Evolutionary conservation across 2,888 invertebrate species (phyloP).

Genomic region (Helleia helle): DNA sequence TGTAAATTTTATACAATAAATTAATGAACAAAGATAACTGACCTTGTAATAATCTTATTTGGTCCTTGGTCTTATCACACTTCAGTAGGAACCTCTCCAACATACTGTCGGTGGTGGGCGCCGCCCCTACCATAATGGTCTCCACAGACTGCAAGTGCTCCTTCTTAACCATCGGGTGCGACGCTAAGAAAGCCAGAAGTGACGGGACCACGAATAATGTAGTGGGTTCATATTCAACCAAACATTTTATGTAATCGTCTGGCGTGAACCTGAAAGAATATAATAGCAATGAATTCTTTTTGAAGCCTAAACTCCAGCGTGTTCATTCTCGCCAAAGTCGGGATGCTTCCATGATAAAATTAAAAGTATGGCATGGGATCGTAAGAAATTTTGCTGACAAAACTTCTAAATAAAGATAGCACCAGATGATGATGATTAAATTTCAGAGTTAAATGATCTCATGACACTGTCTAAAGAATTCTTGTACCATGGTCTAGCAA

Average conservation of each 20-base stretch:
- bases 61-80: constrained; percentile 63
- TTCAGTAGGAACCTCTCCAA: constrained; percentile 77
- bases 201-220: constrained; percentile 84
- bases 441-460: too few relatives aligned
- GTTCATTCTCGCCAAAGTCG: too few relatives aligned
- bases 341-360: too few relatives aligned
- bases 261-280: constrained; percentile 78
- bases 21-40: constrained; percentile 5
- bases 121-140: constrained; percentile 81
- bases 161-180: constrained; percentile 79
- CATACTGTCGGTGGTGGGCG: constrained; percentile 79
- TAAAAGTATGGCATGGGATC: too few relatives aligned
- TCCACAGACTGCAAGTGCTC: constrained; percentile 78
- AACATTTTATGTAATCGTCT: constrained; percentile 79
- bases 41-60: constrained; percentile 64
- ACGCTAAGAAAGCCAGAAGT: constrained; percentile 81
- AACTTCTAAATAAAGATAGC: too few relatives aligned
- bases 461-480: too few relatives aligned
- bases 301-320: too few relatives aligned
- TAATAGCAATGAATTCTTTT: too few relatives aligned
- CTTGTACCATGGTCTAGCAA: too few relatives aligned
- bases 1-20: too few relatives aligned
- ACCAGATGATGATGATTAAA: too few relatives aligned
- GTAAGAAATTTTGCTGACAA: too few relatives aligned
- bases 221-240: constrained; percentile 75